These are phyloP conservation scores for Psittacula echo DNA, from an alignment of 2,797 vertebrate species.

Conservation along the genomic window DNA sequence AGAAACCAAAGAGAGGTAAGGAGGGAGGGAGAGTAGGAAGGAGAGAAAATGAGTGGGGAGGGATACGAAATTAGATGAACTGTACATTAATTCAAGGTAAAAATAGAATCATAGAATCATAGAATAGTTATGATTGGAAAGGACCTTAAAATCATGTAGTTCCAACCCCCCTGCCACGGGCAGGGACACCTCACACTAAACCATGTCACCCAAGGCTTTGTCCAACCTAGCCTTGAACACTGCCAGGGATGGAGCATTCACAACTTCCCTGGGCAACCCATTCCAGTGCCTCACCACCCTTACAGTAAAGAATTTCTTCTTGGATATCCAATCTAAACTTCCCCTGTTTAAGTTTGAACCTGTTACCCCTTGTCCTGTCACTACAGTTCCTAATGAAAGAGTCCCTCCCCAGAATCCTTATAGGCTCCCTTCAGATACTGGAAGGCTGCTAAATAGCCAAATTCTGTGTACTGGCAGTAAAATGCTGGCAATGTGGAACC, in stretches of 20 bases:
- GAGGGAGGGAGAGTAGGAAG: slow-evolving; percentile 3
- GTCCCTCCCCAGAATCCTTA: too few species aligned
- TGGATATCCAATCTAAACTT: too few species aligned
- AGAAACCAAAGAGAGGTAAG: slow-evolving; percentile 37
- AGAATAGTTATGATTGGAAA: too few species aligned
- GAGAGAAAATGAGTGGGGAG: neutral
- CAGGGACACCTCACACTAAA: too few species aligned
- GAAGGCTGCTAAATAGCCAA: neutral
- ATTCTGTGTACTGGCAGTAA: neutral
- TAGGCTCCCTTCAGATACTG: too few species aligned
- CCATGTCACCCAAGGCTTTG: too few species aligned
- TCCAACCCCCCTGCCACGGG: too few species aligned
- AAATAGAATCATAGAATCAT: neutral
- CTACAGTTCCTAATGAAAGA: too few species aligned
- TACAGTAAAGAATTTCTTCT: neutral
- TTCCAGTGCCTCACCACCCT: neutral
- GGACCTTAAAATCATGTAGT: too few species aligned
- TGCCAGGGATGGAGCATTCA: neutral
- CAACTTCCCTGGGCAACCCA: neutral
- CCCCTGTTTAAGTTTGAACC: too few species aligned
- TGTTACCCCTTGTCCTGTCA: too few species aligned
- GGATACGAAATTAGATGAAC: slow-evolving; percentile 12
- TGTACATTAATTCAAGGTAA: neutral
- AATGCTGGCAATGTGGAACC: neutral
- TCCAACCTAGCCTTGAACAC: too few species aligned